Evolutionary conservation across 2,888 invertebrate species (phyloP).

Genomic region (Synanthedon myopaeformis): DNA sequence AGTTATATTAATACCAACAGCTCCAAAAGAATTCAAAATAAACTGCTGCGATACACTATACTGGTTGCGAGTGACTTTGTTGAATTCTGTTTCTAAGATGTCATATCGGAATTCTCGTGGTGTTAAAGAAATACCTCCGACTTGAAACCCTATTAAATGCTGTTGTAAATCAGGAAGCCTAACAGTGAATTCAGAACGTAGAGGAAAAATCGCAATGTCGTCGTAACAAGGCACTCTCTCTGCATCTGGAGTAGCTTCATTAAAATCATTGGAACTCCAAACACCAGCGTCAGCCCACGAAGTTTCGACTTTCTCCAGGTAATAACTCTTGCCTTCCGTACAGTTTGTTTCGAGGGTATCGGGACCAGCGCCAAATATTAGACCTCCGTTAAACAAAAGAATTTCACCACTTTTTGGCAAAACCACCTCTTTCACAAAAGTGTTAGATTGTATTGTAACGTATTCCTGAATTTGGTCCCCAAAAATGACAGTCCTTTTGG

Average conservation of each 20-base stretch:
- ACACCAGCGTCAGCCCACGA: conserved; percentile 50
- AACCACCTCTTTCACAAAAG: conserved; percentile 31
- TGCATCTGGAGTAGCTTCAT: conserved; percentile 59
- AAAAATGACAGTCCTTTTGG: conserved; percentile 48
- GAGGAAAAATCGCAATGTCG: conserved; percentile 50
- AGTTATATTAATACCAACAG: conserved; percentile 19
- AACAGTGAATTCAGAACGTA: conserved; percentile 28
- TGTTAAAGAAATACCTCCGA: conserved; percentile 4
- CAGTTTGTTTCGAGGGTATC: conserved; percentile 28
- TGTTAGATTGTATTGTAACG: conserved; percentile 28
- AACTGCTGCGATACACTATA: conserved; percentile 24
- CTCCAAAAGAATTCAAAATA: conserved; percentile 18
- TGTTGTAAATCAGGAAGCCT: conserved; percentile 32
- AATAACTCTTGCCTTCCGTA: conserved; percentile 31
- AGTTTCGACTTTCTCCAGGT: conserved; percentile 30
- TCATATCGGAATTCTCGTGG: neutral
- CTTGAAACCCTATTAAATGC: conserved; percentile 15
- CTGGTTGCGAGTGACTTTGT: conserved; percentile 1
- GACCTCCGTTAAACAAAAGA: conserved; percentile 31
- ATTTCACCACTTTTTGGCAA: conserved; percentile 53
- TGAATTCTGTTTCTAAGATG: neutral
- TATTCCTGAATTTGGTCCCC: conserved; percentile 33
- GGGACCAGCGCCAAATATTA: conserved; percentile 38
- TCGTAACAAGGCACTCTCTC: conserved; percentile 59
- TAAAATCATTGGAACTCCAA: conserved; percentile 51